phyloP scores from a whole-genome alignment of 2,113 vertebrate species.

The Anas platyrhynchos region DNA sequence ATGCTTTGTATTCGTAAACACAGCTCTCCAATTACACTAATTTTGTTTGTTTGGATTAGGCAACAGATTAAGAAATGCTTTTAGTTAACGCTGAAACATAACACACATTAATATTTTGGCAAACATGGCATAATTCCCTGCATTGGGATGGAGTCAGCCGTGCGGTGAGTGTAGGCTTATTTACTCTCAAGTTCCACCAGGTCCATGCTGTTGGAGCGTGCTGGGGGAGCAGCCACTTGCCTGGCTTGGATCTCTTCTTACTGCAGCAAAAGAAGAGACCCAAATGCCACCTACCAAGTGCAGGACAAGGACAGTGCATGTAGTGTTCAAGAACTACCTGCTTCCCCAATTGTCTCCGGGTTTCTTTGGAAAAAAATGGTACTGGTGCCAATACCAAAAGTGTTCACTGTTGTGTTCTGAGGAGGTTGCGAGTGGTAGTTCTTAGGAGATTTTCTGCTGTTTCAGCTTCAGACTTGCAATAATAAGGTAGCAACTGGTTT shows the following conservation, averaged over 20 bases:
- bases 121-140: neutral
- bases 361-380: neutral
- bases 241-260: neutral
- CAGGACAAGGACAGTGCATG: neutral
- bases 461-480: neutral
- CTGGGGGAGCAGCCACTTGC: accelerated
- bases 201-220: accelerated
- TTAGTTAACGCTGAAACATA: neutral
- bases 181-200: neutral
- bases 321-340: neutral
- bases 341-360: neutral
- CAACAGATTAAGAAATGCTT: constrained; percentile 42
- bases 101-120: constrained; percentile 28
- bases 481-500: neutral
- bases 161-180: accelerated
- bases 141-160: neutral
- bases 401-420: neutral
- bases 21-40: constrained; percentile 60
- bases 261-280: neutral
- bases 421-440: neutral
- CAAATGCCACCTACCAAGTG: accelerated
- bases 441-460: neutral
- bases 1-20: constrained; percentile 10
- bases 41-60: constrained; percentile 69
- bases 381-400: accelerated